Evolutionary conservation across 2,113 vertebrate species (phyloP), one percentile per base, ranked within the genome.

Genomic region (Grammomys surdaster): DNA sequence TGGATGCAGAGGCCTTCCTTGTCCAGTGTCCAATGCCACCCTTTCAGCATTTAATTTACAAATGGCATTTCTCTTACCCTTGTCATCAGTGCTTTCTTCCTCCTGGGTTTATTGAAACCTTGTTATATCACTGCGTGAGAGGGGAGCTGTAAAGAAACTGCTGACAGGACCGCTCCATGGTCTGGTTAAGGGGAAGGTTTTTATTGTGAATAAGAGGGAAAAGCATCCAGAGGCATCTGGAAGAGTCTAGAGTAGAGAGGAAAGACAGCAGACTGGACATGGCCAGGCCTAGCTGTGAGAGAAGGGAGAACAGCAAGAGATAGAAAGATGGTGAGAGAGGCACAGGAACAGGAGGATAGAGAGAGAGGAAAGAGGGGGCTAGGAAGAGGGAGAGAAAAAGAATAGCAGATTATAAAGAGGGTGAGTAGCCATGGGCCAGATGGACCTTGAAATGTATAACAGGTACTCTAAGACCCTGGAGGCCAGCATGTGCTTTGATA

Each of bases 11-110:
- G 51, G 58, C 92, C 81, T 31, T 5, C 3, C 0, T 6, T 36
- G 40, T 11, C 3, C 2, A 36, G 13, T 69, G 69, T 51, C 22
- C 56, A 51, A 28, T 3, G 26, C 51, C 16, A 8, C 72, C 43
- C 22, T 69, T 63, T 72, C 0, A 58, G 80, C 48, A 58, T 75
- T 86, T 82, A 56, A 93, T 86, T 73, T 90, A 94, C 65, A 91
- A 82, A 82, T 8, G 54, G 72, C 19, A 43, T 75, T 75, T 72
- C 80, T 60, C 70, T 95, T 85, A 20, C 3, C 4, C 31, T 63
- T 10, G 16, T 58, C 58, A 93, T 20, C 5, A 12, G 22, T 36
- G 31, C 24, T 88, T 65, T 80, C 31, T 87, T n/a, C 20, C 33
- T 75, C 93, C 43, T n/a, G 14, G 7, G 3, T 63, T 31, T 56